Percentiles rank a stretch among this genome's conserved stretches.
Conservation (phyloP, 2,888 invertebrate genomes). For the Caenorhabditis afra region DNA sequence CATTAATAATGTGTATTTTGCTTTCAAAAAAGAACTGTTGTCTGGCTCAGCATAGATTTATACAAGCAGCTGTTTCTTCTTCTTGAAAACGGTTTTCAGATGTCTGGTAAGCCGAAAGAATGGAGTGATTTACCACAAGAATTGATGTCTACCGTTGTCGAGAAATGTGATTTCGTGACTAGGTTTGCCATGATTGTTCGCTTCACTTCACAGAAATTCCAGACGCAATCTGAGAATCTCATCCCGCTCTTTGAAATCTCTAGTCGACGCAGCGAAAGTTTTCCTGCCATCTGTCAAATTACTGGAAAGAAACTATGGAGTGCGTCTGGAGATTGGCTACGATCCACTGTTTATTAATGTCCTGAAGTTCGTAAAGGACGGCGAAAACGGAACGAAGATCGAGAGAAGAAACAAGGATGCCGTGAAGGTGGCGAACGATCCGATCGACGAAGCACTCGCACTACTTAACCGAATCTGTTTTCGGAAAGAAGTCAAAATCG, state of each 20-base stretch:
- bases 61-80: neutral
- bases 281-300: constrained; percentile 21
- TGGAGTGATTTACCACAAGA: constrained; percentile 19
- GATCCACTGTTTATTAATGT: neutral
- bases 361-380: constrained; percentile 5
- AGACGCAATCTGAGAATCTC: constrained; percentile 21
- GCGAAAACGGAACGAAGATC: neutral
- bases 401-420: neutral
- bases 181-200: constrained; percentile 11
- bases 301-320: constrained; percentile 1
- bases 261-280: constrained; percentile 14
- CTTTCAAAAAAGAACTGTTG: neutral
- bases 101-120: neutral
- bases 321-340: neutral
- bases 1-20: neutral
- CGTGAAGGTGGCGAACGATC: neutral
- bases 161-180: constrained; percentile 21
- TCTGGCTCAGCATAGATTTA: neutral
- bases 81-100: neutral
- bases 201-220: constrained; percentile 1
- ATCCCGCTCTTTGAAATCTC: neutral
- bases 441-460: neutral
- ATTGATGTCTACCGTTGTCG: constrained; percentile 12
- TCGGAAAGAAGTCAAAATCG: constrained; percentile 24
- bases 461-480: constrained; percentile 15